Percentiles rank a stretch among this genome's conserved stretches.
Conservation (phyloP, 2,113 vertebrate genomes). For the Naja naja region DNA sequence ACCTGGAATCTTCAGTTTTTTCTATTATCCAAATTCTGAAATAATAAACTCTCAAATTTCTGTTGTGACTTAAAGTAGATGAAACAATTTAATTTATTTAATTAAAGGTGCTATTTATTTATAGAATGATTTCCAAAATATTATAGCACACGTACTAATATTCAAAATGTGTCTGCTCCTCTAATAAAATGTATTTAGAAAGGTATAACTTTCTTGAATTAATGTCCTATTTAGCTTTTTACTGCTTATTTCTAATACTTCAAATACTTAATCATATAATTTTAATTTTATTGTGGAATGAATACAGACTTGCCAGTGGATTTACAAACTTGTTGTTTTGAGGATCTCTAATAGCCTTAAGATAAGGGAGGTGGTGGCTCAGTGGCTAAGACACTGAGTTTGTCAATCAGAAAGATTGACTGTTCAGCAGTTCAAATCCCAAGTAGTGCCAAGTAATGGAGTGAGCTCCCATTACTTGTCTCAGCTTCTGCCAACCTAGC, state of each 20-base stretch:
- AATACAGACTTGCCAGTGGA: background rate
- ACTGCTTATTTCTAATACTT: background rate
- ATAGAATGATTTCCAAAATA: background rate
- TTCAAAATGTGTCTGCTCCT: background rate
- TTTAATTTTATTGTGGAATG: background rate
- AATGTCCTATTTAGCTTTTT: background rate
- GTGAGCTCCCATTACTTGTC: no score
- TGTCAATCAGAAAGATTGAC: no score
- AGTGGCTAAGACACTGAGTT: no score
- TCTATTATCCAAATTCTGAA: background rate
- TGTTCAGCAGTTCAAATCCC: no score
- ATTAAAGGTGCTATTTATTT: background rate
- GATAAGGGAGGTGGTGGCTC: background rate
- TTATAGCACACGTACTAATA: background rate
- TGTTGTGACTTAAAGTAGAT: background rate
- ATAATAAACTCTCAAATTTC: background rate
- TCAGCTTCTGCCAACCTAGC: no score
- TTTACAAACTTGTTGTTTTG: background rate
- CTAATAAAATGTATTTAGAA: background rate
- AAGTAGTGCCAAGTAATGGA: no score
- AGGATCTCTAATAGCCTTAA: background rate
- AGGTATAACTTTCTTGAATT: background rate
- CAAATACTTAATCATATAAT: background rate
- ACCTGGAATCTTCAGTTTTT: background rate
- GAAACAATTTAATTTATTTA: background rate